phyloP scores from a whole-genome alignment of 2,797 vertebrate genomes.

The Silurus aristotelis region DNA sequence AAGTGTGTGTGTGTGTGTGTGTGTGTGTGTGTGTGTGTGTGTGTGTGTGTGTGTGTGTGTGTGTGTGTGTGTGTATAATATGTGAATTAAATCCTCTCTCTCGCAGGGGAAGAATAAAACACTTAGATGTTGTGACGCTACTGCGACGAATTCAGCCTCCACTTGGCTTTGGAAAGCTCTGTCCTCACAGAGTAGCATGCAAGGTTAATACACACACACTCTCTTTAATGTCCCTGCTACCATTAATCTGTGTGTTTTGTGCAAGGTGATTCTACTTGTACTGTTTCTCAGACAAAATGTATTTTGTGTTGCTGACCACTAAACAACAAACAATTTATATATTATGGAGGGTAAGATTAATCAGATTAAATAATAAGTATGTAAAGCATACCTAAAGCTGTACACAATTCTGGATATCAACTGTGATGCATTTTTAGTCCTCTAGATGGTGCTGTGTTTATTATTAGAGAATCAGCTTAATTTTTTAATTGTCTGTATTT shows the following conservation, averaged over 20 bases:
- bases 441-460: neutral
- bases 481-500: neutral
- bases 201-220: constrained; percentile 79
- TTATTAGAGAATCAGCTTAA: neutral
- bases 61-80: no score
- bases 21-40: no score
- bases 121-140: constrained; percentile 94
- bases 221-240: no score
- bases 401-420: neutral
- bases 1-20: no score
- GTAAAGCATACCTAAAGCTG: neutral
- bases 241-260: neutral
- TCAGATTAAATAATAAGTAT: neutral
- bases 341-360: no score
- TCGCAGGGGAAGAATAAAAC: constrained; percentile 93
- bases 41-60: no score
- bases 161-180: constrained; percentile 95
- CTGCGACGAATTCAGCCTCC: constrained; percentile 96
- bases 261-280: neutral
- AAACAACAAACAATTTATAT: no score
- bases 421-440: neutral
- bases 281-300: no score
- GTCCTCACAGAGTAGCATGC: constrained; percentile 97
- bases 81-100: neutral
- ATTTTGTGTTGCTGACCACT: no score